Conservation (phyloP, 2,888 invertebrate species). For the Eristalis arbustorum region DNA sequence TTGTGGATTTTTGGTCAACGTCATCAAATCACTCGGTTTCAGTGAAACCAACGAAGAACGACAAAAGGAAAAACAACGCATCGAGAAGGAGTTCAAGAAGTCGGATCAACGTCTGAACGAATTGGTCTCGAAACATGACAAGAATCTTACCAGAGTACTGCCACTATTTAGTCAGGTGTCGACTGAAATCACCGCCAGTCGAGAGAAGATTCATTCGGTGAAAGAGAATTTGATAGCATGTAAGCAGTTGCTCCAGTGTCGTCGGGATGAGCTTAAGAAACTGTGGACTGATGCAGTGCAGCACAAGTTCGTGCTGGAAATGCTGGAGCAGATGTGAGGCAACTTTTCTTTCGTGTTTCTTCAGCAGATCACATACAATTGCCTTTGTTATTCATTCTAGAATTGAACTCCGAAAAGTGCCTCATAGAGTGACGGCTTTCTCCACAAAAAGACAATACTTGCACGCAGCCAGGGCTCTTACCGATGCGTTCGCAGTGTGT, state of each 20-base stretch:
- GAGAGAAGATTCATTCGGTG: constrained; percentile 88
- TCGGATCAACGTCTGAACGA: constrained; percentile 94
- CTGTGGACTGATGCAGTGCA: constrained; percentile 98
- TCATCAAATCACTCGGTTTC: constrained; percentile 95
- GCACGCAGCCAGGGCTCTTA: constrained; percentile 90
- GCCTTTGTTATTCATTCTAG: constrained; percentile 78
- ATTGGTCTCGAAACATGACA: constrained; percentile 92
- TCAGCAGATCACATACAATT: background rate
- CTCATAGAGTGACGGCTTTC: constrained; percentile 84
- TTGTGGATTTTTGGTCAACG: constrained; percentile 91
- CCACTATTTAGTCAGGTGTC: constrained; percentile 89
- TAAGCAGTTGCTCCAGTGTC: constrained; percentile 91
- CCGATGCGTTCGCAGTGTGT: constrained; percentile 85
- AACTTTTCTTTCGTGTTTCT: background rate
- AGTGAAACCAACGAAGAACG: constrained; percentile 96
- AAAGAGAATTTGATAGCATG: constrained; percentile 91
- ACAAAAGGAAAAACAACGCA: constrained; percentile 94
- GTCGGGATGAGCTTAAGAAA: constrained; percentile 94
- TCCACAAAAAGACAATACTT: constrained; percentile 89
- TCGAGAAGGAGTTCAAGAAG: constrained; percentile 95
- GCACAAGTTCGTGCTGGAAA: constrained; percentile 93
- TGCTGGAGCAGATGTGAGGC: constrained; percentile 90
- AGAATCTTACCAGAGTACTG: constrained; percentile 87
- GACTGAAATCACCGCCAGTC: constrained; percentile 87
- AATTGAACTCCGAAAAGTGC: constrained; percentile 88